phyloP scores from a whole-genome alignment of 2,113 vertebrate genomes.

The Podilymbus podiceps region DNA sequence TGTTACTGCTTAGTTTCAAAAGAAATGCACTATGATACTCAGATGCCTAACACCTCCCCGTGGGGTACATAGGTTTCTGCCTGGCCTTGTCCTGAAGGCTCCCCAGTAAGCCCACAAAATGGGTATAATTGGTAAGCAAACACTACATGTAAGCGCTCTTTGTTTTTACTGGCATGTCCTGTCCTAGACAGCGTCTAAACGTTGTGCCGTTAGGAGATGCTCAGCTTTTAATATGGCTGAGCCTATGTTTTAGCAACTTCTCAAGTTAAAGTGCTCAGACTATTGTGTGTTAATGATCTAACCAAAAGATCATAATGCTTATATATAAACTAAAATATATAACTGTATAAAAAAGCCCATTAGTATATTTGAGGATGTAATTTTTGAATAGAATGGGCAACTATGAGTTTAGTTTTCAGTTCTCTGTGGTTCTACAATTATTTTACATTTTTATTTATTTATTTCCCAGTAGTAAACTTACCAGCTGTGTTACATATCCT shows the following conservation, averaged over 20 bases:
- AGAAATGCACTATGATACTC: not conserved
- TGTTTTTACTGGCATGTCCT: not conserved
- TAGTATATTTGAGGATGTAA: not conserved
- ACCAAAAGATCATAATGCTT: not conserved
- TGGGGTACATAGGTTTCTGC: not conserved
- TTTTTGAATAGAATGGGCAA: not conserved
- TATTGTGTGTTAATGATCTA: not conserved
- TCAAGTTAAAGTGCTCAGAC: not conserved
- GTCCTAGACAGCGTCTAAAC: not conserved
- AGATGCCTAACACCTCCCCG: not conserved
- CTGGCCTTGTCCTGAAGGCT: not conserved
- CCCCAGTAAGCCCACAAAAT: not conserved
- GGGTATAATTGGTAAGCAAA: not conserved
- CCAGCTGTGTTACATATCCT: not conserved
- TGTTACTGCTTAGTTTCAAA: not conserved
- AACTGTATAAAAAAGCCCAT: not conserved
- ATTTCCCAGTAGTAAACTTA: not conserved
- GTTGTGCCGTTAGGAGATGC: not conserved
- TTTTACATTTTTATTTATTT: not conserved
- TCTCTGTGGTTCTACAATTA: not conserved
- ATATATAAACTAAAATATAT: not conserved
- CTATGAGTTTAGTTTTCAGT: not conserved
- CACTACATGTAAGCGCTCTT: not conserved
- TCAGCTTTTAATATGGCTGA: not conserved
- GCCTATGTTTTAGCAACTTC: not conserved